These are phyloP conservation scores for Caenorhabditis afra DNA, from an alignment of 2,888 invertebrate genomes.

Conservation along the genomic window DNA sequence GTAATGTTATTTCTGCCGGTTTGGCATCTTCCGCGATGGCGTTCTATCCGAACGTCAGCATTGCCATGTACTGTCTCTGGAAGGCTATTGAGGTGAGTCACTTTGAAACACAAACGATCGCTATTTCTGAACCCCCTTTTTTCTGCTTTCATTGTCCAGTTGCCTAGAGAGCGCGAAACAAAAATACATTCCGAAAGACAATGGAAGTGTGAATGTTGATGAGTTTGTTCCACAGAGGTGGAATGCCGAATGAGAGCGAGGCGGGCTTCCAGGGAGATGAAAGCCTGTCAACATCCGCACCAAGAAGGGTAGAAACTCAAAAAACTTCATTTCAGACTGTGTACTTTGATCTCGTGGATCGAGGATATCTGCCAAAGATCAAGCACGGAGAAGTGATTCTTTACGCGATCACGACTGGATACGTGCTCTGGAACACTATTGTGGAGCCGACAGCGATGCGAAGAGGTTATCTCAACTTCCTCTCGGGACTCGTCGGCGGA, in stretches of 20 bases:
- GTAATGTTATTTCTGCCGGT: conserved; percentile 55
- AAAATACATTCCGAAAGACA: conserved; percentile 29
- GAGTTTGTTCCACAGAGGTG: conserved; percentile 47
- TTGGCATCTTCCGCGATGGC: conserved; percentile 82
- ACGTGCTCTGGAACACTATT: conserved; percentile 83
- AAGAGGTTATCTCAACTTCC: conserved; percentile 89
- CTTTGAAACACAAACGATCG: conserved; percentile 18
- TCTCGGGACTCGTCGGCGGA: conserved; percentile 86
- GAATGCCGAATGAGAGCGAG: conserved; percentile 30
- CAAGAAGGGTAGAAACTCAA: neutral
- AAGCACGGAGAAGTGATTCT: conserved; percentile 86
- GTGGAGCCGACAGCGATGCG: conserved; percentile 88
- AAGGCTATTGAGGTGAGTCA: conserved; percentile 88
- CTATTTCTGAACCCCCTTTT: neutral
- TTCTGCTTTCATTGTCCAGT: conserved; percentile 2
- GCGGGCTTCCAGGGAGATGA: conserved; percentile 40
- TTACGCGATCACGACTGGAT: conserved; percentile 86
- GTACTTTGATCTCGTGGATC: conserved; percentile 86
- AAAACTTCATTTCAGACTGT: conserved; percentile 83
- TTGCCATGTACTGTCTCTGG: conserved; percentile 90
- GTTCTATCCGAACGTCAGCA: conserved; percentile 87
- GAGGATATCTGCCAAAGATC: conserved; percentile 85
- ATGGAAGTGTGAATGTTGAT: conserved; percentile 37
- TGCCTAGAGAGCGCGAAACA: conserved; percentile 16
- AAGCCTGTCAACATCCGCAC: conserved; percentile 4